Base-by-base conservation (phyloP, 2,797 vertebrate genomes). In the Apogon talboti region DNA sequence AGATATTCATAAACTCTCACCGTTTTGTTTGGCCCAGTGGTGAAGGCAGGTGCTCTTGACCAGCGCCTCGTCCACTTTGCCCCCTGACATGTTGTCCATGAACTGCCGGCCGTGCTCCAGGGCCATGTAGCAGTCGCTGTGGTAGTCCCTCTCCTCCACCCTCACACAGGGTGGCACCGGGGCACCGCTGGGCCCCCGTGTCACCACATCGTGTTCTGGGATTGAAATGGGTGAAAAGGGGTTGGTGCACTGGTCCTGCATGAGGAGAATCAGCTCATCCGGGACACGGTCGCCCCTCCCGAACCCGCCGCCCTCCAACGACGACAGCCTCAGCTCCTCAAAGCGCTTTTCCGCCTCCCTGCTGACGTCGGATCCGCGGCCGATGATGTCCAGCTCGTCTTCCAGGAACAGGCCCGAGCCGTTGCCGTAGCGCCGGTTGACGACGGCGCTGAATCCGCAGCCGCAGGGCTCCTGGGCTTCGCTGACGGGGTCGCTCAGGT, bases 51-150 rank as follows among this genome's bases (percentile, higher is more conserved):
- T 96, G 89, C 94, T 97, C 90, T 96, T 98, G 65, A 99, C 96
- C 89, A 98, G 94, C 35, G 94, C 94, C 94, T 99, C 97, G 51
- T 99, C 98, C 79, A 99, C 97, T 80, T 98, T 98, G 57, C 97
- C 97, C 38, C 98, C 97, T 2, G 98, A 98, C 98, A 99, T 99
- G 92, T 99, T 99, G 93, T 99, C 98, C 97, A 99, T 99, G 90
- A 98, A 99, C 88, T 99, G 97, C 68, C 97, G 94, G 41, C 98
- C 98, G 14, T 98, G 97, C 86, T 99, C 97, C 91, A 99, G 93
- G 4, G 98, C 97, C 89, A 97, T 93, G 91, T 97, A 98, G 92
- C 98, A 99, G 92, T 99, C 98, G 67, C 94, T 96, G 91, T 94
- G 95, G 93, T 92, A 98, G 91, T 99, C 98, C 75, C 94, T 90